phyloP scores from a whole-genome alignment of 2,888 invertebrate species.

The Hydraecia micacea region DNA sequence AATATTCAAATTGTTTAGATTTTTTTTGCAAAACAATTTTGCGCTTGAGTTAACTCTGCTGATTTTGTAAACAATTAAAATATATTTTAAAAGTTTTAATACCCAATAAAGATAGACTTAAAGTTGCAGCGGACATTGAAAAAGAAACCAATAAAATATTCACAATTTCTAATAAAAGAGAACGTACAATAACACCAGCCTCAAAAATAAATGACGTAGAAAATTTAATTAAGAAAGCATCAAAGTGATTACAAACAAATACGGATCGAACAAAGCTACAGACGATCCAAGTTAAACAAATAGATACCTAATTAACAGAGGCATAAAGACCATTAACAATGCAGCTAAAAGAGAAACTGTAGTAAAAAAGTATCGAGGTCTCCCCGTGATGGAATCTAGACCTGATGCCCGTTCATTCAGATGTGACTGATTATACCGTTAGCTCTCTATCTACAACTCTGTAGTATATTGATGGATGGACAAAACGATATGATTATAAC shows the following conservation, averaged over 20 bases:
- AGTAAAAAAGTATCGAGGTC: slow-evolving; percentile 82
- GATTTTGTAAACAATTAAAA: neutral
- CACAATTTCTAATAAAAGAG: slow-evolving; percentile 30
- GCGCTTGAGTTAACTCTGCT: neutral
- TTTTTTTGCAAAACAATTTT: slow-evolving; percentile 21
- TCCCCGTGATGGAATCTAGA: slow-evolving; percentile 80
- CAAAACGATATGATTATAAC: slow-evolving; percentile 52
- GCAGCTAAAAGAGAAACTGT: slow-evolving; percentile 82
- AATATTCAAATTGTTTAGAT: slow-evolving; percentile 46
- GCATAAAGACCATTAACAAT: slow-evolving; percentile 71
- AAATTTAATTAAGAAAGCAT: slow-evolving; percentile 63
- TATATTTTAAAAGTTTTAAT: neutral
- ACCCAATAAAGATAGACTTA: neutral
- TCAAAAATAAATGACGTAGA: slow-evolving; percentile 60
- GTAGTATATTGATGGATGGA: slow-evolving; percentile 56
- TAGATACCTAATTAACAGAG: slow-evolving; percentile 68
- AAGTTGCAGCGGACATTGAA: neutral
- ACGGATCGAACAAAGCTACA: slow-evolving; percentile 45
- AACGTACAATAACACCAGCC: slow-evolving; percentile 34
- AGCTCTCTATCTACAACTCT: slow-evolving; percentile 57
- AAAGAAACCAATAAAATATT: slow-evolving; percentile 6
- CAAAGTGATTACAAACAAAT: slow-evolving; percentile 65
- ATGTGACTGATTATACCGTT: slow-evolving; percentile 74
- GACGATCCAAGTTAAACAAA: slow-evolving; percentile 55
- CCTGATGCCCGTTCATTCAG: slow-evolving; percentile 74